A percentile compares a stretch with the other conserved stretches of the same genome.
Conservation (phyloP, 1,140 invertebrate genomes). For the Bacillus rossius region DNA sequence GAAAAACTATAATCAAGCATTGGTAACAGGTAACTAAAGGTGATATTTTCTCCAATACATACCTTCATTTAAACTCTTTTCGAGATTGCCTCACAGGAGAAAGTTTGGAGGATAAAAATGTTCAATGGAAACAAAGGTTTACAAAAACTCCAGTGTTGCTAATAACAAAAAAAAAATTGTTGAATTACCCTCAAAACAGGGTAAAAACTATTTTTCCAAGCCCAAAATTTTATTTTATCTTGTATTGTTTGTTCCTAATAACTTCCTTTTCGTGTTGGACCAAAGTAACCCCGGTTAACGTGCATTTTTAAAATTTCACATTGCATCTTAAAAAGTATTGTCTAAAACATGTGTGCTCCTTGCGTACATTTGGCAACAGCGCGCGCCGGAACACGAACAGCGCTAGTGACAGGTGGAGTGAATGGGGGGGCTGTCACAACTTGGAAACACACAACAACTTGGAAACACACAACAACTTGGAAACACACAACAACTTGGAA, state of each 20-base stretch:
- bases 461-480: too few relatives aligned
- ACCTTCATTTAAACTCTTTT: constrained; percentile 9
- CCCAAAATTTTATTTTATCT: constrained; percentile 7
- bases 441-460: too few relatives aligned
- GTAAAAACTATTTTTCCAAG: constrained; percentile 3
- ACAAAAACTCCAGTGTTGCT: constrained; percentile 3
- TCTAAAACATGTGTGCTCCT: too few relatives aligned
- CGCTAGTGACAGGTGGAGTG: too few relatives aligned
- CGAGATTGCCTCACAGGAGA: background rate
- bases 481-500: too few relatives aligned
- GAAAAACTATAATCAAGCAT: constrained; percentile 12
- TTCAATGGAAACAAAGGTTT: constrained; percentile 3
- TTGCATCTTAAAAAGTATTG: too few relatives aligned
- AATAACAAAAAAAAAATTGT: constrained; percentile 10
- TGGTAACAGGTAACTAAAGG: constrained; percentile 3
- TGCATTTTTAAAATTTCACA: too few relatives aligned
- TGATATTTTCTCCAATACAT: constrained; percentile 4
- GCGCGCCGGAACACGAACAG: too few relatives aligned
- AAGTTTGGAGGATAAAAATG: constrained; percentile 9
- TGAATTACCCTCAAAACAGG: constrained; percentile 10
- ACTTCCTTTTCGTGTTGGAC: constrained; percentile 14
- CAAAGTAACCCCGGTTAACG: background rate
- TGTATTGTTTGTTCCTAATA: constrained; percentile 13
- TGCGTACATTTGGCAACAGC: too few relatives aligned
- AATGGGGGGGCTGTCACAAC: too few relatives aligned